Conservation (phyloP, 1,140 invertebrate species). For the Drosophila teissieri region DNA sequence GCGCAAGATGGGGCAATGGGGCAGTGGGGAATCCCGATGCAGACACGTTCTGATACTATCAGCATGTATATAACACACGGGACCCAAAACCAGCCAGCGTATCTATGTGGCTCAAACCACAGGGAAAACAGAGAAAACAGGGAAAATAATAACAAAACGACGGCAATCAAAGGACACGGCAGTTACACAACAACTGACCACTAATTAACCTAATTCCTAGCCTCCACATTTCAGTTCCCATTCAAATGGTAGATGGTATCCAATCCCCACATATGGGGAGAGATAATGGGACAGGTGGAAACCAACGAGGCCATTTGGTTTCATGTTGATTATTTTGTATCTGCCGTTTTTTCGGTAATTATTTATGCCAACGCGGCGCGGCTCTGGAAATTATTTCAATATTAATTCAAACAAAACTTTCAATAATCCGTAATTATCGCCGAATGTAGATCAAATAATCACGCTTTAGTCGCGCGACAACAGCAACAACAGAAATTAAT, state of each 20-base stretch:
- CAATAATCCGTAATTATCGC: conserved; percentile 81
- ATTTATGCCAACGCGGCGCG: conserved; percentile 48
- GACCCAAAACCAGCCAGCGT: not conserved
- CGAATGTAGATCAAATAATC: conserved; percentile 80
- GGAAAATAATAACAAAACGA: conserved; percentile 37
- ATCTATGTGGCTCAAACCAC: not conserved
- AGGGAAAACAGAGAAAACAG: not conserved
- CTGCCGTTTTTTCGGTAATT: conserved; percentile 57
- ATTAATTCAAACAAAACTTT: conserved; percentile 81
- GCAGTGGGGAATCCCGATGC: conserved; percentile 21
- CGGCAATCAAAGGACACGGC: conserved; percentile 42
- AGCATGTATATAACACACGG: not conserved
- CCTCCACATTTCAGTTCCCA: not conserved
- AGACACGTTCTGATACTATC: not conserved
- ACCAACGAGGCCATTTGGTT: conserved; percentile 58
- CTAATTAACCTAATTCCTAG: conserved; percentile 79
- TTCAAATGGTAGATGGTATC: not conserved
- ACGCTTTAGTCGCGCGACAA: conserved; percentile 49
- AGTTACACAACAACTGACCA: conserved; percentile 71
- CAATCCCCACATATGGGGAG: not conserved
- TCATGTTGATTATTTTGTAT: conserved; percentile 46
- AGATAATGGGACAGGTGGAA: conserved; percentile 22
- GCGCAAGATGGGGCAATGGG: conserved; percentile 25
- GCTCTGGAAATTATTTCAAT: conserved; percentile 72
- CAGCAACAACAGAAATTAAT: conserved; percentile 64